Evolutionary conservation across 2,797 vertebrate genomes (phyloP), one percentile per base, ranked within the genome.

Genomic region (Microhierax caerulescens): DNA sequence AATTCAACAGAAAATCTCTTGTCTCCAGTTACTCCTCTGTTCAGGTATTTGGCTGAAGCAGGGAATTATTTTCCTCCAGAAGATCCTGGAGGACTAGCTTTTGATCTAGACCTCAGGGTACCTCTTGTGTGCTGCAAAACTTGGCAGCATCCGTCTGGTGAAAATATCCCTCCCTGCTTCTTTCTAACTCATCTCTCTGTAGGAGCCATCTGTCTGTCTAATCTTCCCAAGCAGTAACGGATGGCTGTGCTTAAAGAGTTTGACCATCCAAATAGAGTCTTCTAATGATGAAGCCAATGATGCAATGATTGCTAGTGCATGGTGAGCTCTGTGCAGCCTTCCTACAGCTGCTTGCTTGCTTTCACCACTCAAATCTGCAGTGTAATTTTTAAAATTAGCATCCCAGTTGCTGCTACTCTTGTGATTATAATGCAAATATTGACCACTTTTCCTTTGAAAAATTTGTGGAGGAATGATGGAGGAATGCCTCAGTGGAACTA

Each of bases 191-290:
- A 34, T 61, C 17, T 95, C 88, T 83, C 86, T 61, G 56, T 93
- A 34, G 79, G 84, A 95, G 79, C 94, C 89, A 92, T 96, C 93
- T 97, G 97, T 86, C 94, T 96, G 83, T 96, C 83, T 89, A 17
- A 89, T 94, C 94, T 92, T 96, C 92, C 48, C 41, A 80, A 77
- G 75, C 70, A 30, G 67, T 87, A 93, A 74, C 0, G 75, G 80
- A 68, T 87, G 78, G 64, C 81, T 95, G 48, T 96, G 84, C 92
- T 86, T 70, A 94, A 94, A 43, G 88, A 68, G 68, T 95, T 80
- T 96, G 93, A 75, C 93, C 85, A 94, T 92, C 86, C 88, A 88
- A 16, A 73, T 6, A 91, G 80, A 93, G 83, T 74, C 56, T 53
- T 88, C 56, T 64, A 74, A 83, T 25, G 51, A 47, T 53, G 85